Base-by-base conservation (phyloP, 2,113 vertebrate species). In the Megaleporinus macrocephalus region DNA sequence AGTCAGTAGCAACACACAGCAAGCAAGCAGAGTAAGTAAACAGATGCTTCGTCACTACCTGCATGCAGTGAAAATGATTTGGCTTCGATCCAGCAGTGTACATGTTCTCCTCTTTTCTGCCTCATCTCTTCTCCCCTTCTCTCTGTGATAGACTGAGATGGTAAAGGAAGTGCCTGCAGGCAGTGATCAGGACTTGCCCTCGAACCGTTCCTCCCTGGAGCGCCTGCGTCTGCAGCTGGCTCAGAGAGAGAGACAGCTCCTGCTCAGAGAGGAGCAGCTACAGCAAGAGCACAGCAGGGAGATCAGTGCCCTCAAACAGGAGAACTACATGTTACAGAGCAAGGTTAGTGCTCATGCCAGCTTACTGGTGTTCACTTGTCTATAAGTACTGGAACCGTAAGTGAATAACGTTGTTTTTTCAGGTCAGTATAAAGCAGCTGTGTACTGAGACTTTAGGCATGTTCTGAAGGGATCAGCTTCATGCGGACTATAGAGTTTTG, bases 311-410 rank as follows among this genome's bases (percentile, higher is more conserved):
- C 84, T 98, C 53, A 94, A 93, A 84, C 95, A 97, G 87, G 93
- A 98, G 74, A 99, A 96, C 82, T 97, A 91, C 65, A 77, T 96
- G 18, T 95, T 99, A 85, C 95, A 96, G 80, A 93, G 95, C 88
- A 97, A 98, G 95, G 98, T 96, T 91, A 73, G 65, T 61, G 14
- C 30, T 14, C 22, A 41, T 30, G 5, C 5, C 36, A 49, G 12
- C 27, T 75, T 5, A 47, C 44, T 5, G 29, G 27, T 73, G 10
- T 33, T 70, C 55, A 9, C 14, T 57, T 55, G 27, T 44, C 1
- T 36, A 7, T 10, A 44, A 44, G 41, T 44, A 11, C 44, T 29
- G 20, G 18, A 15, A 27, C 15, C 2, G 26, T 53, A n/a, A 20
- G 14, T 26, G 10, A 44, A 62, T 61, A 44, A 10, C 41, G 11